These are phyloP conservation scores for Thalassaphorura encarpata DNA, from an alignment of 1,140 invertebrate species.

Conservation along the genomic window DNA sequence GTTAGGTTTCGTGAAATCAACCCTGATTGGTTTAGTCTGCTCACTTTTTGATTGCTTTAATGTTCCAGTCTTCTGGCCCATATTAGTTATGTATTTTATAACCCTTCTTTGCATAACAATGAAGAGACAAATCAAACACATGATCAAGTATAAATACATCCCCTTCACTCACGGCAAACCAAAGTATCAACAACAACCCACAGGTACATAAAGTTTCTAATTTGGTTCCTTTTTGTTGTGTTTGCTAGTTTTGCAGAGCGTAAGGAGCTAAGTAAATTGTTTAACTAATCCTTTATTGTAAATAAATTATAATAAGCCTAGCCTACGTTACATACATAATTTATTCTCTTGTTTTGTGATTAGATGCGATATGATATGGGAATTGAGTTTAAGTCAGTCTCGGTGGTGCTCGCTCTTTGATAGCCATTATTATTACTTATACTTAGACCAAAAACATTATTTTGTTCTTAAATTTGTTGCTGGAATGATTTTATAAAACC, in stretches of 20 bases:
- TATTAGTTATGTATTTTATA: conserved; percentile 98
- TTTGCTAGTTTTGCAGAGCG: background rate
- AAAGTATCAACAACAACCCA: conserved; percentile 54
- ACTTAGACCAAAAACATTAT: no score
- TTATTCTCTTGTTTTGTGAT: no score
- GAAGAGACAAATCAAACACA: conserved; percentile 99
- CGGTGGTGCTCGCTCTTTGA: no score
- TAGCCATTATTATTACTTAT: no score
- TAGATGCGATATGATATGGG: no score
- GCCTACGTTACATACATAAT: no score
- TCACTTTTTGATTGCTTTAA: conserved; percentile 98
- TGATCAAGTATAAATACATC: conserved; percentile 98
- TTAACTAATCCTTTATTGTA: no score
- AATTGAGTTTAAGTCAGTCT: no score
- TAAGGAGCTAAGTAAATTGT: no score
- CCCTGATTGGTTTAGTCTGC: conserved; percentile 78
- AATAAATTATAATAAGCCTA: no score
- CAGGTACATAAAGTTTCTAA: background rate
- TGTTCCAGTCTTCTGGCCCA: conserved; percentile 99
- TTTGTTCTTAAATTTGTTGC: no score
- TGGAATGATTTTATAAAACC: no score
- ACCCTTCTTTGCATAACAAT: conserved; percentile 97
- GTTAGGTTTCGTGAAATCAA: conserved; percentile 93
- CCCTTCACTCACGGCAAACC: conserved; percentile 98
- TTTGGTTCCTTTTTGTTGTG: background rate